phyloP scores from a whole-genome alignment of 2,113 vertebrate species.

The Equus quagga region DNA sequence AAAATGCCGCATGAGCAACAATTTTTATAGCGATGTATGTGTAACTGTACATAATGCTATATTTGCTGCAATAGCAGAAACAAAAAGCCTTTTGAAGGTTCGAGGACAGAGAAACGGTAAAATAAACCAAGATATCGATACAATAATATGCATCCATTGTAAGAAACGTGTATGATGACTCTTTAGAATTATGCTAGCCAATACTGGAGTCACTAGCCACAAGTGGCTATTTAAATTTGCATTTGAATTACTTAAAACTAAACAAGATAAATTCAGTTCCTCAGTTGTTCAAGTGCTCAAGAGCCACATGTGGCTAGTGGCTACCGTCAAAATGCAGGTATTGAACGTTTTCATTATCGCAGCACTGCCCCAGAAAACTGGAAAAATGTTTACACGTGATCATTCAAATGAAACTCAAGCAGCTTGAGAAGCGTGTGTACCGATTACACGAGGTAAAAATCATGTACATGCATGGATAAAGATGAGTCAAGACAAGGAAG shows the following conservation, averaged over 20 bases:
- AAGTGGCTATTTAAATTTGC: neutral
- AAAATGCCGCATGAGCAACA: neutral
- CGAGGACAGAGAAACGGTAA: neutral
- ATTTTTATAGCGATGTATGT: neutral
- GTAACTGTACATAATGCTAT: neutral
- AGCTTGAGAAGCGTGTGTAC: neutral
- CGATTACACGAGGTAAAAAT: neutral
- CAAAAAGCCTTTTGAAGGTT: slow-evolving; percentile 10
- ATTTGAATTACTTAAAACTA: neutral
- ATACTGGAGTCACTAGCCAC: neutral
- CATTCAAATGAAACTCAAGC: neutral
- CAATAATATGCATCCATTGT: neutral
- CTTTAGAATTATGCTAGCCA: neutral
- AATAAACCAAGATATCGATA: neutral
- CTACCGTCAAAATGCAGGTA: neutral
- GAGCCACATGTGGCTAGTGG: neutral
- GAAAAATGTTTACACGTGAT: neutral
- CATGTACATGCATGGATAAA: neutral
- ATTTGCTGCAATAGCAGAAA: slow-evolving; percentile 16
- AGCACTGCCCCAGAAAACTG: neutral
- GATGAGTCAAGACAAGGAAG: neutral
- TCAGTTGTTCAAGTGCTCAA: neutral
- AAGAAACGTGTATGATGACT: neutral
- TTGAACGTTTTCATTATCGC: neutral
- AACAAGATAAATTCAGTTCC: neutral